Base-by-base conservation (phyloP, 2,113 vertebrate genomes). In the Probosciger aterrimus region DNA sequence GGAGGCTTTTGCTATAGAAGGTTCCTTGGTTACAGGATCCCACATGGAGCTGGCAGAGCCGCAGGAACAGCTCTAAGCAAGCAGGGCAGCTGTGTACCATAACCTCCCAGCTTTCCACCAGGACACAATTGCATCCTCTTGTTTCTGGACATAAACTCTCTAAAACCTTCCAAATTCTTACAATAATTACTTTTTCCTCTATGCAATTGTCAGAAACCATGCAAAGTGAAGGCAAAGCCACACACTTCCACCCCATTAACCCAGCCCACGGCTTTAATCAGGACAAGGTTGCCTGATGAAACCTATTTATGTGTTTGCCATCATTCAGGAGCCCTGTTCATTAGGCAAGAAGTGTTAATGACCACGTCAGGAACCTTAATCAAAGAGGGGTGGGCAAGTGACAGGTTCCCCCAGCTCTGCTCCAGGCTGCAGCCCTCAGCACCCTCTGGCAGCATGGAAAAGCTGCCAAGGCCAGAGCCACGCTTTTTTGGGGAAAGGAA, bases 221-320 rank as follows among this genome's bases (percentile, higher is more conserved):
- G 87, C 64, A 70, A 94, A 83, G 75, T 41, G 70, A 90, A 85
- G 68, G 82, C 82, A 88, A 96, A 96, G 92, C 87, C 80, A 93
- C 94, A 96, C 88, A 87, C 82, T 95, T 97, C 96, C 96, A 91
- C 91, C 87, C 95, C 97, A 98, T 97, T 97, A 98, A 94, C 91
- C 43, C 94, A 82, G 91, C 37, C 95, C 95, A 81, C 73, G 41
- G 94, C 91, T 97, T 93, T 96, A 97, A 97, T 95, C 96, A 97
- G 95, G 73, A 82, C 37, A 91, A 94, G 88, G 82, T 94, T 93
- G 83, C 93, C 96, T 87, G 84, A 88, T 70, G 93, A 96, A 95
- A 95, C 94, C 95, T 95, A 96, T 97, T 97, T 96, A 95, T 65
- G 33, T 94, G 95, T 97, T 97, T 97, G 95, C 93, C 94, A 71